phyloP scores from a whole-genome alignment of 2,888 invertebrate species.

The Formica aserva region DNA sequence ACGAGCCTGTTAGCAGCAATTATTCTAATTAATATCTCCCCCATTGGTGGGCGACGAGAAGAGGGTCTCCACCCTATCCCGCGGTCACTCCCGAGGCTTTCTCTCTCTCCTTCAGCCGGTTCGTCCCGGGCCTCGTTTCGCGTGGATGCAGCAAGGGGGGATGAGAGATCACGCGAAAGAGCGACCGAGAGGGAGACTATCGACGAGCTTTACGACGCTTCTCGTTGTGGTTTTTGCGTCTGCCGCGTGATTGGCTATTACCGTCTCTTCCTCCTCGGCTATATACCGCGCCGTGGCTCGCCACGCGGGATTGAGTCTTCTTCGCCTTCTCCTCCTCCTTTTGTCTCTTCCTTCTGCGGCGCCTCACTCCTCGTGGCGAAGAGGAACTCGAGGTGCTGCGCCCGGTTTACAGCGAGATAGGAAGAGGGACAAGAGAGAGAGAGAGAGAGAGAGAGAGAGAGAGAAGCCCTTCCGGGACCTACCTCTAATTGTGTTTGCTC shows the following conservation, averaged over 20 bases:
- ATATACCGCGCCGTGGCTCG: constrained; percentile 76
- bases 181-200: constrained; percentile 60
- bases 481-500: constrained; percentile 82
- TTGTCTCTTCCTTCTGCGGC: constrained; percentile 66
- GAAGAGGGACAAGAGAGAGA: constrained; percentile 5
- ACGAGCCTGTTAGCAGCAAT: constrained; percentile 86
- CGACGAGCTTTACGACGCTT: constrained; percentile 82
- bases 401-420: constrained; percentile 14
- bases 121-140: constrained; percentile 54
- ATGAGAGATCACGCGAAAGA: constrained; percentile 45
- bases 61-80: constrained; percentile 52
- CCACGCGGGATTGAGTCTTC: constrained; percentile 82
- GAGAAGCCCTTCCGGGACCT: constrained; percentile 73
- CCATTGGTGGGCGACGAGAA: constrained; percentile 69
- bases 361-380: constrained; percentile 57
- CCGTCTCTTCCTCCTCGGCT: constrained; percentile 80
- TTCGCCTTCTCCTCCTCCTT: constrained; percentile 72
- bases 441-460: constrained; percentile 48
- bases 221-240: constrained; percentile 82
- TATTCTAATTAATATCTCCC: constrained; percentile 86
- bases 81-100: constrained; percentile 38
- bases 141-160: constrained; percentile 30
- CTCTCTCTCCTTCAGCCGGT: constrained; percentile 24
- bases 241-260: constrained; percentile 85
- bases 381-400: constrained; percentile 55